These are phyloP conservation scores for Hemicordylus capensis DNA, from an alignment of 2,113 vertebrate species.

Conservation along the genomic window DNA sequence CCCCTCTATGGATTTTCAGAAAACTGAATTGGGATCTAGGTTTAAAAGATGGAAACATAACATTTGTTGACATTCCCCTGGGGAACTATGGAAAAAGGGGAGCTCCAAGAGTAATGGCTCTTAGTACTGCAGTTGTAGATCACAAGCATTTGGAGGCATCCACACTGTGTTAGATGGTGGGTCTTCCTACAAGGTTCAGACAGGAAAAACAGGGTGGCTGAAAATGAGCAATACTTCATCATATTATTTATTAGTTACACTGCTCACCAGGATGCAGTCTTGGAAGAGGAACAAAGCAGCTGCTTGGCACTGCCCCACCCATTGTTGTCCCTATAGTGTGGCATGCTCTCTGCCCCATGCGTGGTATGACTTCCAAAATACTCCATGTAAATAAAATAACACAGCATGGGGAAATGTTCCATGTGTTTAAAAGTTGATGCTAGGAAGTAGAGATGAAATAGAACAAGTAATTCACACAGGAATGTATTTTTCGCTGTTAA, in stretches of 20 bases:
- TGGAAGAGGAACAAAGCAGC: background rate
- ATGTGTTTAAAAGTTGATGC: no score
- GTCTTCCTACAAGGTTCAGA: conserved; percentile 74
- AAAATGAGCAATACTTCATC: no score
- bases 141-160: conserved; percentile 39
- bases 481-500: no score
- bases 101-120: background rate
- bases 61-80: no score
- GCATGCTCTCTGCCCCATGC: background rate
- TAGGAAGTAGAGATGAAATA: no score
- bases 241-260: conserved; percentile 79
- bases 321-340: background rate
- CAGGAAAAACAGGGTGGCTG: no score
- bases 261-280: conserved; percentile 71
- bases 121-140: conserved; percentile 42
- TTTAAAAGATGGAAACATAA: background rate
- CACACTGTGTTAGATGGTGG: conserved; percentile 52
- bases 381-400: no score
- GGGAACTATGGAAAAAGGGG: background rate
- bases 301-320: background rate
- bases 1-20: background rate
- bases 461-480: no score
- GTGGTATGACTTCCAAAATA: no score
- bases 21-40: background rate
- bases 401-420: no score